A percentile compares a stretch with the other conserved stretches of the same genome.
These are phyloP conservation scores for Pyrrhura leucotis DNA, from an alignment of 2,797 vertebrate genomes.

Conservation along the genomic window DNA sequence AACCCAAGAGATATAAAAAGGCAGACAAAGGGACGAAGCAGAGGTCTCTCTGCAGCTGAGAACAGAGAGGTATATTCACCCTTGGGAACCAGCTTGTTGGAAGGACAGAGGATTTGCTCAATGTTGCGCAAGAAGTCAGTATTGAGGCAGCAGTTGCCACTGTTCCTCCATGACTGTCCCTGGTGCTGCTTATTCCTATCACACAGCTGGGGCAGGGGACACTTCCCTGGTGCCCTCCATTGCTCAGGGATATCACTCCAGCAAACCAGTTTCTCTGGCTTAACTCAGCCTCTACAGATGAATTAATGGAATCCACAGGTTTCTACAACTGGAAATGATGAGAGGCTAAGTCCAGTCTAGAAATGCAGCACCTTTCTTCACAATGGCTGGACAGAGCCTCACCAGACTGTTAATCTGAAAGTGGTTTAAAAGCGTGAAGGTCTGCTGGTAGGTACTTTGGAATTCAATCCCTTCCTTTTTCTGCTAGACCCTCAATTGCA, in stretches of 20 bases:
- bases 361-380: neutral
- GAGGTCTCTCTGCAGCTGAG: neutral
- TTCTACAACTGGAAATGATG: neutral
- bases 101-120: neutral
- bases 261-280: neutral
- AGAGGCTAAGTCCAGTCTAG: neutral
- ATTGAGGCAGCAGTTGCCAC: neutral
- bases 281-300: neutral
- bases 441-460: neutral
- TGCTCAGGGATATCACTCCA: neutral
- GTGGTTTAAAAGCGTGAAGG: neutral
- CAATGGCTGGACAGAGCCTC: neutral
- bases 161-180: neutral
- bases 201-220: neutral
- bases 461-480: neutral
- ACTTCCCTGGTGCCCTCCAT: neutral
- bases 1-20: conserved; percentile 2
- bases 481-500: neutral
- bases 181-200: neutral
- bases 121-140: neutral
- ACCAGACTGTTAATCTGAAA: neutral
- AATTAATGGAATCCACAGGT: neutral
- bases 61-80: neutral
- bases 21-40: conserved; percentile 1
- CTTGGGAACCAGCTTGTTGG: neutral